Conservation (phyloP, 2,888 invertebrate genomes). For the Lamellibrachia satsuma region DNA sequence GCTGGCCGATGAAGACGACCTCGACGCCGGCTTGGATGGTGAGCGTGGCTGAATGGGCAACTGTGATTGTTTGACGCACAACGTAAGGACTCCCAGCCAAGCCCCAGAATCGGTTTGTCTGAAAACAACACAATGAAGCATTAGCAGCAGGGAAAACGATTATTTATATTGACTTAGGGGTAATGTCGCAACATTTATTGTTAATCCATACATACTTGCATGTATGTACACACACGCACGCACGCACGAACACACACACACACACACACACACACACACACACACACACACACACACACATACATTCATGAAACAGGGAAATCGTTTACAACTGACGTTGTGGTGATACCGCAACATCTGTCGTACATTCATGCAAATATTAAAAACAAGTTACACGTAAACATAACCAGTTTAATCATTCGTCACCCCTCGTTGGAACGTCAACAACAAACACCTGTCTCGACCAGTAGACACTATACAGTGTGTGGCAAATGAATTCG, state of each 20-base stretch:
- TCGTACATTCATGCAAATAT: no score
- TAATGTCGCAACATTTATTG: not conserved
- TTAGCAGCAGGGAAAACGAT: not conserved
- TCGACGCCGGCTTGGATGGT: slow-evolving; percentile 5
- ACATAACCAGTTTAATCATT: no score
- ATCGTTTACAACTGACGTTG: no score
- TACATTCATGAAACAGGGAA: no score
- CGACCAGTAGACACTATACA: not conserved
- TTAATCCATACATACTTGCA: not conserved
- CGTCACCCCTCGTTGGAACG: no score
- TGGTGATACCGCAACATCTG: no score
- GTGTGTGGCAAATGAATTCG: not conserved
- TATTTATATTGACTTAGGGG: not conserved
- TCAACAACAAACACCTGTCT: not conserved
- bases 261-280: not conserved
- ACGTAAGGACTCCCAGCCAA: not conserved
- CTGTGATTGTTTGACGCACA: not conserved
- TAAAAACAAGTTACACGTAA: no score
- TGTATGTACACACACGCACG: not conserved
- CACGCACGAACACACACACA: not conserved
- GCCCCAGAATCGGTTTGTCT: not conserved
- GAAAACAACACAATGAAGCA: not conserved
- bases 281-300: slow-evolving; percentile 7
- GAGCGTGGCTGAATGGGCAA: not conserved
- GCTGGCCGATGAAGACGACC: not conserved